Conservation (phyloP, 1,140 invertebrate species). For the Cydia strobilella region DNA sequence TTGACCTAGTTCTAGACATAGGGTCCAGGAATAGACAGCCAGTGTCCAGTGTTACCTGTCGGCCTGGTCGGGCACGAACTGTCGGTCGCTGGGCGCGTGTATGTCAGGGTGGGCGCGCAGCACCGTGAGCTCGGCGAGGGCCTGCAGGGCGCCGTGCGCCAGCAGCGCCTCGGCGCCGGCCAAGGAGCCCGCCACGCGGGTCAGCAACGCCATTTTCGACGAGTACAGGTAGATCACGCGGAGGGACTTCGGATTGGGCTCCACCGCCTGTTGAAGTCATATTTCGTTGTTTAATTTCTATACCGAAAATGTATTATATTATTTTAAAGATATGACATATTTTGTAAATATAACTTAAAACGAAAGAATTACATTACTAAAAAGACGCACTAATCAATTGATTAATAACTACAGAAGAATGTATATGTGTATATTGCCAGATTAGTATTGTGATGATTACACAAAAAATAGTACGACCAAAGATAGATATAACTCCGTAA, state of each 20-base stretch:
- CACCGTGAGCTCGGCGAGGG: slow-evolving; percentile 88
- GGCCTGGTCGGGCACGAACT: slow-evolving; percentile 59
- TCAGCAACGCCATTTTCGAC: slow-evolving; percentile 91
- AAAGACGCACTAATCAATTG: neutral
- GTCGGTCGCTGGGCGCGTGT: slow-evolving; percentile 44
- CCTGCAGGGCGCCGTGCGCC: slow-evolving; percentile 86
- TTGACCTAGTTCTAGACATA: too few species aligned
- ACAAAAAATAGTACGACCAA: too few species aligned
- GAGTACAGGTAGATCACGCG: slow-evolving; percentile 92
- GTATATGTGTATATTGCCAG: too few species aligned
- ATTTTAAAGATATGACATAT: too few species aligned
- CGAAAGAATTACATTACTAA: too few species aligned
- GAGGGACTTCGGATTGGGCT: slow-evolving; percentile 85
- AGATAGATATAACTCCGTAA: too few species aligned
- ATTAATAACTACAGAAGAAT: too few species aligned
- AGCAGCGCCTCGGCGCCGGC: slow-evolving; percentile 89
- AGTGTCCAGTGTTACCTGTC: slow-evolving; percentile 52
- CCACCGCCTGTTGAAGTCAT: slow-evolving; percentile 80
- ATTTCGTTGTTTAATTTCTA: neutral
- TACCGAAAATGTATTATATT: slow-evolving; percentile 13
- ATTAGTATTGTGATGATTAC: too few species aligned
- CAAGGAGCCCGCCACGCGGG: slow-evolving; percentile 85
- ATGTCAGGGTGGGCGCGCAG: slow-evolving; percentile 88
- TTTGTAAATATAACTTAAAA: too few species aligned
- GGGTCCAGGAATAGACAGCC: too few species aligned